Conservation (phyloP, 1,140 invertebrate species). For the Acyrthosiphon pisum region DNA sequence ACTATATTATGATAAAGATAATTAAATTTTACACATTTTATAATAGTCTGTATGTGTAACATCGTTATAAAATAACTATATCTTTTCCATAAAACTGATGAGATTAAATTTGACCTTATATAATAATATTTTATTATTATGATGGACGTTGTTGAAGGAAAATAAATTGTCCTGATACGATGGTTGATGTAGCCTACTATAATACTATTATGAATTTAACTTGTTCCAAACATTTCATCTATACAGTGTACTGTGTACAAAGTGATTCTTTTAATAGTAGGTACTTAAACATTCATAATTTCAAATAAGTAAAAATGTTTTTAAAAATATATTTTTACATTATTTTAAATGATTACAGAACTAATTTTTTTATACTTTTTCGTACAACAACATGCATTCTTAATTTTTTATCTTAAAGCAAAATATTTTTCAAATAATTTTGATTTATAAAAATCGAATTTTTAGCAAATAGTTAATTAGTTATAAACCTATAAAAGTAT, state of each 20-base stretch:
- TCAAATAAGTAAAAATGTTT: too few species aligned
- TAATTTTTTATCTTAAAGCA: too few species aligned
- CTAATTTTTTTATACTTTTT: too few species aligned
- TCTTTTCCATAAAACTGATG: background rate
- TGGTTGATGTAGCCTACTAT: background rate
- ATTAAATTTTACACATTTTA: background rate
- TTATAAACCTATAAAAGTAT: too few species aligned
- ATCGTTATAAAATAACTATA: background rate
- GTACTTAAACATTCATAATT: too few species aligned
- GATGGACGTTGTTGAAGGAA: background rate
- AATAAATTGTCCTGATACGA: background rate
- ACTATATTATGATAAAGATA: background rate
- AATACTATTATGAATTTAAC: background rate
- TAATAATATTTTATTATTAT: background rate
- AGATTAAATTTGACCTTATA: background rate
- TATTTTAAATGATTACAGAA: too few species aligned
- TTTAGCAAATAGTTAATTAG: too few species aligned
- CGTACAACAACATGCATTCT: too few species aligned
- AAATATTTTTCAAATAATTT: too few species aligned
- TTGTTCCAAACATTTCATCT: background rate
- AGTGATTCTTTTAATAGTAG: too few species aligned
- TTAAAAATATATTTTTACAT: too few species aligned
- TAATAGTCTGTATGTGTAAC: background rate
- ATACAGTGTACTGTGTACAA: background rate
- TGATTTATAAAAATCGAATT: too few species aligned